These are phyloP conservation scores for Zaprionus lineosus DNA, from an alignment of 2,888 invertebrate species.

Conservation along the genomic window DNA sequence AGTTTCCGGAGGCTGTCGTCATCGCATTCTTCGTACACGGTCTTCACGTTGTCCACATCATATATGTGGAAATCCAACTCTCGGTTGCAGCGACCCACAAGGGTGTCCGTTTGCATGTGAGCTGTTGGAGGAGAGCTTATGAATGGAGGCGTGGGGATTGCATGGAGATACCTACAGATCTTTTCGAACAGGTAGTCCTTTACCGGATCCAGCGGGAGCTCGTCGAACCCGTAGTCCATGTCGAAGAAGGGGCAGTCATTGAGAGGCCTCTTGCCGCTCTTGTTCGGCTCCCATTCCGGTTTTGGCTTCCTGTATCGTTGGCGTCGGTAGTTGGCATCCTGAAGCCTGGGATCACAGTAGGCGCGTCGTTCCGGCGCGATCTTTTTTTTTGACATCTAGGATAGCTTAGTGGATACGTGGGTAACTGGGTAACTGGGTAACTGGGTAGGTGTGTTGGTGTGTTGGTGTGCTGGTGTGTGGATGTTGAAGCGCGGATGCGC, in stretches of 20 bases:
- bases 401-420: neutral
- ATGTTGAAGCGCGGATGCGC: too few relatives aligned
- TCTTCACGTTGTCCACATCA: slow-evolving; percentile 62
- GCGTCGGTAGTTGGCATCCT: slow-evolving; percentile 45
- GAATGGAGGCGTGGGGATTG: too few relatives aligned
- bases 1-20: slow-evolving; percentile 63
- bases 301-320: slow-evolving; percentile 31
- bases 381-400: slow-evolving; percentile 41
- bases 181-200: slow-evolving; percentile 77
- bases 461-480: too few relatives aligned
- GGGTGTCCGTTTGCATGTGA: slow-evolving; percentile 78
- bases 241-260: slow-evolving; percentile 82
- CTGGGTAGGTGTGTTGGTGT: too few relatives aligned
- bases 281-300: slow-evolving; percentile 29
- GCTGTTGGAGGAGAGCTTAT: too few relatives aligned
- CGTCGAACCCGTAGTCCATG: slow-evolving; percentile 78
- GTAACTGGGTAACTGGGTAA: too few relatives aligned
- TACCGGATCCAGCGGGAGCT: slow-evolving; percentile 82
- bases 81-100: slow-evolving; percentile 78
- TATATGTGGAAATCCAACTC: slow-evolving; percentile 79
- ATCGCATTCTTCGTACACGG: slow-evolving; percentile 51
- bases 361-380: slow-evolving; percentile 71
- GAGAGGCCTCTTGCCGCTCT: slow-evolving; percentile 61
- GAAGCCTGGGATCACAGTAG: slow-evolving; percentile 64
- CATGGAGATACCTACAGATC: slow-evolving; percentile 76